phyloP scores from a whole-genome alignment of 2,888 invertebrate species.

The Seira sanloemensis region DNA sequence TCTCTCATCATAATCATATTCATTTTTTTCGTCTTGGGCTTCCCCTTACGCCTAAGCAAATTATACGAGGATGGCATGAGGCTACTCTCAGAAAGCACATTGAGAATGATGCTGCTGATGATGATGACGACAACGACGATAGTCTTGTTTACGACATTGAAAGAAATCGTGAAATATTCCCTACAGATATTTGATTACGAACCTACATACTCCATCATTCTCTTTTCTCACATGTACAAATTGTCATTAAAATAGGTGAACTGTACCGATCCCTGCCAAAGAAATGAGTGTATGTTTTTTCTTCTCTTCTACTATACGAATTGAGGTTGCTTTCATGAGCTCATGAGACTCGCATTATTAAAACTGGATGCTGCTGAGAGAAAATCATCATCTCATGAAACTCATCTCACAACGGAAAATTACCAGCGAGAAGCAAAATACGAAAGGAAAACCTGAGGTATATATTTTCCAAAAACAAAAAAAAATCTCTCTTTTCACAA shows the following conservation, averaged over 20 bases:
- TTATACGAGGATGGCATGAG: background rate
- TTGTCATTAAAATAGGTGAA: conserved; percentile 4
- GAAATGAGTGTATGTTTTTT: background rate
- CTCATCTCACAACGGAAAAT: conserved; percentile 19
- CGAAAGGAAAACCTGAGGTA: background rate
- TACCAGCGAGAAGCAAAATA: background rate
- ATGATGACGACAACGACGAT: background rate
- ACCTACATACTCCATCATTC: background rate
- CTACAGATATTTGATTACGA: background rate
- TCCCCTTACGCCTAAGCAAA: background rate
- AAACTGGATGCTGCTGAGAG: conserved; percentile 28
- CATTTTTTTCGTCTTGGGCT: background rate
- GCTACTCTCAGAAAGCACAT: background rate
- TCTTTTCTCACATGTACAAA: background rate
- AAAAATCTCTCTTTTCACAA: background rate
- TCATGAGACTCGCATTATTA: background rate
- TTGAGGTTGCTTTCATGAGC: background rate
- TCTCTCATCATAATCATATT: no score
- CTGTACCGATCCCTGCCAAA: background rate
- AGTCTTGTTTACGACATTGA: background rate
- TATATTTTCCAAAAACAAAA: background rate
- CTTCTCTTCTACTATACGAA: no score
- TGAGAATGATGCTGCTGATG: no score
- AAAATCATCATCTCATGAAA: background rate
- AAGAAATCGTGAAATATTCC: background rate